phyloP scores from a whole-genome alignment of 2,113 vertebrate species.

The Macaca fascicularis region DNA sequence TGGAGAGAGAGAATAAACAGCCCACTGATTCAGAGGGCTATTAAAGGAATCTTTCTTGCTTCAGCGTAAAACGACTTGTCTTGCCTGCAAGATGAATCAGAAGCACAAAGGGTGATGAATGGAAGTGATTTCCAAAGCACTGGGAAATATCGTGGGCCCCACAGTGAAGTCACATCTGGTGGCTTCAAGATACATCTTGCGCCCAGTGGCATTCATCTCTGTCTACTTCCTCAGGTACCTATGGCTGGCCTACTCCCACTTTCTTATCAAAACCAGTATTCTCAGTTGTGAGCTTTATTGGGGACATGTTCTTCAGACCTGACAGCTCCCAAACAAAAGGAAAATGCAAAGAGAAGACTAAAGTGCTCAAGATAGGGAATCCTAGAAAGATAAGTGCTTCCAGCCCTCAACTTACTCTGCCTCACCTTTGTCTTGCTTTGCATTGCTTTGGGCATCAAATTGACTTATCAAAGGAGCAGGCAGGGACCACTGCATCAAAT shows the following conservation, averaged over 20 bases:
- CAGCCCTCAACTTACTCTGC: background rate
- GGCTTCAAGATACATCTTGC: background rate
- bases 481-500: background rate
- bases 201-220: conserved; percentile 26
- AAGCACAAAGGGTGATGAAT: conserved; percentile 62
- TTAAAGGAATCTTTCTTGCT: conserved; percentile 29
- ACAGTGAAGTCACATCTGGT: conserved; percentile 40
- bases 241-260: background rate
- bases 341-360: background rate
- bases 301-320: background rate
- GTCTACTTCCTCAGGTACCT: background rate
- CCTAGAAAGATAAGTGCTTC: background rate
- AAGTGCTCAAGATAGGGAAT: background rate
- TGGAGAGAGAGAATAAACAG: conserved; percentile 34
- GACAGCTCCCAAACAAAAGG: background rate
- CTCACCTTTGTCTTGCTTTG: background rate
- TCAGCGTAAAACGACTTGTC: conserved; percentile 36
- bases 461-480: background rate
- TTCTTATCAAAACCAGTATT: background rate
- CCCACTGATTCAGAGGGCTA: conserved; percentile 33
- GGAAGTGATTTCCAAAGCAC: conserved; percentile 37
- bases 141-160: conserved; percentile 28
- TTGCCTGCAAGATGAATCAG: conserved; percentile 56
- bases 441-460: background rate
- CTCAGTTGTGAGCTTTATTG: background rate